Conservation (phyloP, 2,113 vertebrate species). For the Diadophis punctatus region DNA sequence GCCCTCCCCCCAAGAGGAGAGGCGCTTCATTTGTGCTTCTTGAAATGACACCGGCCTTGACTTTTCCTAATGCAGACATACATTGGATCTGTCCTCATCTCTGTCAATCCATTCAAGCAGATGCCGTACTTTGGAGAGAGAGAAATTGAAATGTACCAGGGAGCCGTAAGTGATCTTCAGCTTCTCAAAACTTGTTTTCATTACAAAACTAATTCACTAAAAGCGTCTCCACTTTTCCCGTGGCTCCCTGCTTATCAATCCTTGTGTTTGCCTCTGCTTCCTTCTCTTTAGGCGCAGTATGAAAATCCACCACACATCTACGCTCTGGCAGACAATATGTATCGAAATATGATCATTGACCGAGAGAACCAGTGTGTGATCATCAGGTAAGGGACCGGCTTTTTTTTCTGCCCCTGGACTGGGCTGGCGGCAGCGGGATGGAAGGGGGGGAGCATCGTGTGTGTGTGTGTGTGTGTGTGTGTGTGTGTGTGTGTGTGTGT, state of each 20-base stretch:
- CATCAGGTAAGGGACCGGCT: slow-evolving; percentile 81
- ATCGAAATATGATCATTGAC: slow-evolving; percentile 98
- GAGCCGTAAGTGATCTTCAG: slow-evolving; percentile 82
- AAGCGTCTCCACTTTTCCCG: background rate
- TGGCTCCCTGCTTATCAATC: too few species aligned
- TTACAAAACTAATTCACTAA: background rate
- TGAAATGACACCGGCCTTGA: slow-evolving; percentile 71
- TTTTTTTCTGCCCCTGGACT: background rate
- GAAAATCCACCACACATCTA: slow-evolving; percentile 99
- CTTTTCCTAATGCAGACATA: slow-evolving; percentile 81
- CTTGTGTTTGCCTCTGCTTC: background rate
- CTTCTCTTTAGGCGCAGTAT: slow-evolving; percentile 84
- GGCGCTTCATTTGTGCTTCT: background rate
- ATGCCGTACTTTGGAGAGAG: slow-evolving; percentile 99
- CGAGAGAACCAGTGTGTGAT: slow-evolving; percentile 97
- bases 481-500: background rate
- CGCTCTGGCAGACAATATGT: slow-evolving; percentile 96
- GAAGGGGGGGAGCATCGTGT: background rate
- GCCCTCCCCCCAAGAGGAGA: background rate
- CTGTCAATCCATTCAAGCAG: slow-evolving; percentile 97
- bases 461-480: background rate
- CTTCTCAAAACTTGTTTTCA: background rate
- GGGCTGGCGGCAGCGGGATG: background rate
- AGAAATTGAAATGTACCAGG: slow-evolving; percentile 98
- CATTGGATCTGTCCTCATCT: slow-evolving; percentile 96